Conservation (phyloP, 2,888 invertebrate genomes). For the Ectemnius lituratus region DNA sequence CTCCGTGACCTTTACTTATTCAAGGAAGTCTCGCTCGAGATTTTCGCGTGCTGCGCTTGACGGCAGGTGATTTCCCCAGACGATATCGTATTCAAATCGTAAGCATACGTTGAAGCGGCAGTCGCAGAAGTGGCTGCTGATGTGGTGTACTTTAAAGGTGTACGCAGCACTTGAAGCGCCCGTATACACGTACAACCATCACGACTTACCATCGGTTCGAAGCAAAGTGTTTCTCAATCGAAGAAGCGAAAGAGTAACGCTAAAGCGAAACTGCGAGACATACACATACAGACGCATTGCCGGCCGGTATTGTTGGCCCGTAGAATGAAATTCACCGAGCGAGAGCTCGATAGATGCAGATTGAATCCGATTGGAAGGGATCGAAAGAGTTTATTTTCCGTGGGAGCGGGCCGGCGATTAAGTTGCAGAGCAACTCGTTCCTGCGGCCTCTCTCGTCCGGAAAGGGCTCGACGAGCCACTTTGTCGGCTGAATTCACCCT, state of each 20-base stretch:
- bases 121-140: slow-evolving; percentile 18
- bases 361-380: slow-evolving; percentile 34
- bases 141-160: slow-evolving; percentile 35
- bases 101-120: slow-evolving; percentile 6
- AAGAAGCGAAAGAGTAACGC: slow-evolving; percentile 5
- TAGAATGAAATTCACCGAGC: slow-evolving; percentile 45
- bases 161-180: slow-evolving; percentile 35
- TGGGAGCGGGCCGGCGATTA: slow-evolving; percentile 20
- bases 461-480: slow-evolving; percentile 11
- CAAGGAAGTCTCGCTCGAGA: slow-evolving; percentile 23
- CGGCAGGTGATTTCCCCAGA: slow-evolving; percentile 36
- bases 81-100: slow-evolving; percentile 31
- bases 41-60: neutral
- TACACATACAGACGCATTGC: slow-evolving; percentile 13
- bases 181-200: slow-evolving; percentile 15
- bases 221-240: slow-evolving; percentile 43
- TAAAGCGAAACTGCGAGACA: no score
- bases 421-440: slow-evolving; percentile 22
- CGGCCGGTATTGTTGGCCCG: slow-evolving; percentile 36
- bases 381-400: slow-evolving; percentile 38
- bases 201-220: slow-evolving; percentile 43
- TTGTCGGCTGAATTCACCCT: slow-evolving; percentile 17
- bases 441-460: slow-evolving; percentile 1
- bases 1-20: slow-evolving; percentile 33
- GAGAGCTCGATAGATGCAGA: slow-evolving; percentile 47